Evolutionary conservation across 2,797 vertebrate species (phyloP), one percentile per base, ranked within the genome.

Genomic region (Trematocara caparti): DNA sequence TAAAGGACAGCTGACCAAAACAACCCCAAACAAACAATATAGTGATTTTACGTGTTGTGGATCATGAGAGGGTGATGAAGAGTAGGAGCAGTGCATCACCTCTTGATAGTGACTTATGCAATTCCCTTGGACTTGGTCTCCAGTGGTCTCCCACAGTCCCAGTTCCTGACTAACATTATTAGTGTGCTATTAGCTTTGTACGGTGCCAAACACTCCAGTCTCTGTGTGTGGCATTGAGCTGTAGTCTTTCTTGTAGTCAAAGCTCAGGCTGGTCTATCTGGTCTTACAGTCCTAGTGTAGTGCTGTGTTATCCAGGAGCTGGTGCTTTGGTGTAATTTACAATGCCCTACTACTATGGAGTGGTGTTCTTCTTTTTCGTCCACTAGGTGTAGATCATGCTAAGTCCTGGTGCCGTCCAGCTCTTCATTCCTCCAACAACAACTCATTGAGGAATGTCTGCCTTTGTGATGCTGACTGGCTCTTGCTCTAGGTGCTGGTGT

Each of bases 11-110:
- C 59, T 64, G 34, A 64, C n/a, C 7, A 21, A 64, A 64, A 38
- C 1, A 8, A 0, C 0, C 15, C 30, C 34, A 38, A 64, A 38
- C 34, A 64, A 64, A 64, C 11, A 64, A 21, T 14, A 40, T 40
- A 21, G 59, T 64, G 34, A 36, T 62, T 36, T 36, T 36, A 8
- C 0, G 6, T 36, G 17, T 19, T 62, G 32, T 12, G 32, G 57
- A n/a, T 36, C 10, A 36, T 62, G 17, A 19, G 32, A 34, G 9
- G 55, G 30, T 34, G 57, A 62, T 12, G 17, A 62, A n/a, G 32
- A 62, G 32, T 2, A 19, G 32, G 57, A 32, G 17, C 57, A 62
- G 57, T 62, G 17, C 57, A 62, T 36, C 17, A 62, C 17, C 6
- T 36, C 57, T 62, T 62, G 57, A 59, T 34, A n/a, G 32, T 62